Base-by-base conservation (phyloP, 1,140 invertebrate species). In the Hylaeus anthracinus region DNA sequence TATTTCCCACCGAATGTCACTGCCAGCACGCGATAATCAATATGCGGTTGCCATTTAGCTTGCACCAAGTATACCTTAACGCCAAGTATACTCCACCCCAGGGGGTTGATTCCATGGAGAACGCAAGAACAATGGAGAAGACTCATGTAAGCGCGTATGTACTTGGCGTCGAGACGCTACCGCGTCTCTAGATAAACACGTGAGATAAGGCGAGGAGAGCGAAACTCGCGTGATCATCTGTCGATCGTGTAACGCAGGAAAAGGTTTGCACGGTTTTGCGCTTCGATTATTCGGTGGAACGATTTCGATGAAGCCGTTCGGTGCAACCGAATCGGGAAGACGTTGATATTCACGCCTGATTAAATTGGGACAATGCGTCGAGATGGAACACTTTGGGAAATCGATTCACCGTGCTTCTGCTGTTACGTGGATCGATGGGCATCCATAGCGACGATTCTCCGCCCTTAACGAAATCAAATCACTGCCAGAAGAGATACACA, bases 1-100 rank as follows among this genome's bases (percentile, higher is more conserved):
- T 77, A 86, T 86, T 86, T 77, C 72, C 69, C 65, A 73, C 58
- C 51, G 61, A 72, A 71, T 83, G 65, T 86, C 77, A 65, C 58
- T 65, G 74, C 60, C 77, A 86, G 70, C 55, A 72, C 56, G 53
- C 53, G 77, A 86, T 82, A 86, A 87, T 87, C 82, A 76, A 86
- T 87, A 77, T 26, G 70, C 72, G 70, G 56, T 76, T 43, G 43
- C 15, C 37, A 43, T 43, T 56, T 26, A 9, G 51, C 56, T 26
- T 60, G 14, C 61, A 53, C 26, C 14, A 58, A 71, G 5, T 48
- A 1, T 48, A 48, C 8, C 45, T 8, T 48, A 48, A 48, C 4
- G 45, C 45, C 26, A 26, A 26, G 26, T 26, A 26, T 26, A 26
- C 26, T 26, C 26, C 26, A 26, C 26, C 26, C 26, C 26, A 26